Evolutionary conservation across 2,888 invertebrate genomes (phyloP), one percentile per base, ranked within the genome.

Genomic region (Athalia rosae): DNA sequence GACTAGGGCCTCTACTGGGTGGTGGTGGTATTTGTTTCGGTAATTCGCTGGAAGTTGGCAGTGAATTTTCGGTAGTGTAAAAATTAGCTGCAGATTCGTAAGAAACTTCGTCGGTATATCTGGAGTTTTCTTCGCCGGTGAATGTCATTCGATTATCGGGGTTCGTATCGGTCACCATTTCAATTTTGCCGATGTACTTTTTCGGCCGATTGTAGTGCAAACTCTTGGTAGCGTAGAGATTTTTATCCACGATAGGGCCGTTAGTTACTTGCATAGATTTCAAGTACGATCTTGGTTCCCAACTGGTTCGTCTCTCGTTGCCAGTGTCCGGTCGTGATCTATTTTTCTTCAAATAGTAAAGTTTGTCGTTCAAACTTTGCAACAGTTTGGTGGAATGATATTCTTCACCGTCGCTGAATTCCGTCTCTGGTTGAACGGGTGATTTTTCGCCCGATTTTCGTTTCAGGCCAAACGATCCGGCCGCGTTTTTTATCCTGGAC

Each of bases 11-110:
- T 73, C 83, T 86, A 79, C 86, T 87, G 3, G 90, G 90, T 0
- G 90, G 90, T 3, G 90, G 87, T 11, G 90, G 90, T 77, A 90
- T 90, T 79, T 90, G 90, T 79, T 90, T 90, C 0, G 90, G 90
- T 53, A 90, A 80, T 76, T 90, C 90, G 81, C 90, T 90, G 50
- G 89, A 90, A 0, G 90, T 90, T 4, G 89, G 88, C 79, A 88
- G 83, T 6, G 87, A 83, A 73, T 82, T 85, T 71, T 88, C 88
- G 13, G 88, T 87, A 6, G 88, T 88, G 6, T 86, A 83, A 5
- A 81, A 67, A 64, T 83, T 82, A 50, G 41, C 67, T 11, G 28
- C 15, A 28, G 67, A 13, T 47, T 83, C 81, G 8, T 59, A 56
- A 13, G 58, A 71, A 43, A 58, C n/a, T 47, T n/a, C 71, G 4